A percentile compares a stretch with the other conserved stretches of the same genome.
Conservation (phyloP, 2,888 invertebrate genomes). For the Nemotelus pantherinus region DNA sequence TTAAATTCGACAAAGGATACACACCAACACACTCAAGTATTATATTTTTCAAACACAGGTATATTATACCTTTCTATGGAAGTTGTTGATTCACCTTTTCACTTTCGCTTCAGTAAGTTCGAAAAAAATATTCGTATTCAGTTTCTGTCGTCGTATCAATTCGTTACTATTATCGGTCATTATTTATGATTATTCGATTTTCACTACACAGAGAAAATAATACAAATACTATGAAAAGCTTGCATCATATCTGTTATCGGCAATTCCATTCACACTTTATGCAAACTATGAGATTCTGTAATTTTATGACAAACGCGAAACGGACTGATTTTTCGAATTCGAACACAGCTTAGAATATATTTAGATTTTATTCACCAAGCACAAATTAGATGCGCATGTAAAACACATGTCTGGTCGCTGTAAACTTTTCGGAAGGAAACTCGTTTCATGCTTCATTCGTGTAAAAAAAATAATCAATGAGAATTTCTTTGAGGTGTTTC, state of each 20-base stretch:
- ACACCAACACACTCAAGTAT: background rate
- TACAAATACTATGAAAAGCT: too few relatives aligned
- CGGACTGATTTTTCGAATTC: background rate
- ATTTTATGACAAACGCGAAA: background rate
- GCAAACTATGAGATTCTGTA: too few relatives aligned
- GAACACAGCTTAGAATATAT: background rate
- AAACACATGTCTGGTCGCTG: background rate
- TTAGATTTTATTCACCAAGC: background rate
- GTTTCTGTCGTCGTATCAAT: background rate
- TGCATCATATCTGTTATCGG: too few relatives aligned
- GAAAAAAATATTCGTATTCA: background rate
- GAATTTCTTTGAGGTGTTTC: too few relatives aligned
- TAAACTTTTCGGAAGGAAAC: conserved; percentile 1
- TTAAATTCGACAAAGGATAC: background rate
- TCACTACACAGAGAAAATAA: background rate
- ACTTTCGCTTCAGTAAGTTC: background rate
- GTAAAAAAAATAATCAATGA: too few relatives aligned
- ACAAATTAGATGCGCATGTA: background rate
- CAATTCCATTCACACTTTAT: too few relatives aligned
- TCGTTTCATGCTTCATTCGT: background rate
- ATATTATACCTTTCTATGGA: background rate
- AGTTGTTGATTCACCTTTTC: background rate
- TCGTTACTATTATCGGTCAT: background rate
- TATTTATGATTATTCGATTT: background rate
- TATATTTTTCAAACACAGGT: background rate